Conservation (phyloP, 1,140 invertebrate genomes). For the Drosophila biarmipes region DNA sequence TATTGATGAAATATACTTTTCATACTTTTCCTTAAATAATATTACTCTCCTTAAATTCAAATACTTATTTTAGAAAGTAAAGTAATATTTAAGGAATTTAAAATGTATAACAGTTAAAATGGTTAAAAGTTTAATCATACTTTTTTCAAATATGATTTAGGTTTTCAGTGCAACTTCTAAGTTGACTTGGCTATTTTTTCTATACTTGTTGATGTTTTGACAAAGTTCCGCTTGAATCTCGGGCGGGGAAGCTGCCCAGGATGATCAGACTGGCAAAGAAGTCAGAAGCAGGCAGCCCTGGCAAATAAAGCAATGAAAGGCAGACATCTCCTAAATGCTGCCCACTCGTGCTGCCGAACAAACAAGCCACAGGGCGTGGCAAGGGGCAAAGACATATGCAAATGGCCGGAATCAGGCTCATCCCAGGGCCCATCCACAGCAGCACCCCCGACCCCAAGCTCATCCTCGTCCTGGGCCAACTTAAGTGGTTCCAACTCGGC, state of each 20-base stretch:
- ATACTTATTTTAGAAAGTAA: too few species aligned
- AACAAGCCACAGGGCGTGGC: slow-evolving; percentile 26
- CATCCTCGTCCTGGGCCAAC: slow-evolving; percentile 49
- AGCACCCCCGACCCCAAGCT: slow-evolving; percentile 29
- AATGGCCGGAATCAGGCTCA: slow-evolving; percentile 71
- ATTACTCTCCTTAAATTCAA: too few species aligned
- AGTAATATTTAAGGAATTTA: background rate
- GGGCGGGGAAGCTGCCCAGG: background rate
- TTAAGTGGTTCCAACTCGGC: slow-evolving; percentile 72
- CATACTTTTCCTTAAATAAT: too few species aligned
- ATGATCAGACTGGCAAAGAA: slow-evolving; percentile 19
- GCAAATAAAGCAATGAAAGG: slow-evolving; percentile 72
- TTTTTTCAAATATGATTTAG: too few species aligned
- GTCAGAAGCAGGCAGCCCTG: slow-evolving; percentile 62
- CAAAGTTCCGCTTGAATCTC: background rate
- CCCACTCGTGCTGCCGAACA: slow-evolving; percentile 60
- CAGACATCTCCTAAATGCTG: slow-evolving; percentile 71
- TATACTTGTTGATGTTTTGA: slow-evolving; percentile 16
- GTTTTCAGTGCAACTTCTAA: background rate
- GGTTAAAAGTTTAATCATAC: too few species aligned
- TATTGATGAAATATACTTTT: too few species aligned
- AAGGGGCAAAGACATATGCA: slow-evolving; percentile 66
- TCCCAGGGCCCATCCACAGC: too few species aligned
- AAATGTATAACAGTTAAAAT: background rate
- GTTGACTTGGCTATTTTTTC: background rate